Evolutionary conservation across 2,113 vertebrate species (phyloP).

Genomic region (Centropus unirufus): DNA sequence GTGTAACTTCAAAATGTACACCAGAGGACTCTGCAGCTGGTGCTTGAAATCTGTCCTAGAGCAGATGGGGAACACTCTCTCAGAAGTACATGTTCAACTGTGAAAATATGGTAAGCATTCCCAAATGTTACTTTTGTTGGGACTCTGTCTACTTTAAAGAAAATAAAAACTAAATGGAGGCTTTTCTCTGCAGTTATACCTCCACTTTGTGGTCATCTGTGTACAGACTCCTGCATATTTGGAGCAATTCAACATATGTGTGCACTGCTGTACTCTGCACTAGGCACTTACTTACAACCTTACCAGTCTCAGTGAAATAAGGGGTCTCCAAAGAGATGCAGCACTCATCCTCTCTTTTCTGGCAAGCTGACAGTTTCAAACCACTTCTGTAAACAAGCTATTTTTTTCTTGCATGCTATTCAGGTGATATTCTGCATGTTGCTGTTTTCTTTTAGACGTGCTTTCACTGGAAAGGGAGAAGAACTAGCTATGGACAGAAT

Average conservation of each 20-base stretch:
- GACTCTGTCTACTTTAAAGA: not conserved
- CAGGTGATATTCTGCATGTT: not conserved
- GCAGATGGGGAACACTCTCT: slow-evolving; percentile 56
- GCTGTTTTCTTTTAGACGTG: not conserved
- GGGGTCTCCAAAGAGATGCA: not conserved
- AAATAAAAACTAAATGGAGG: not conserved
- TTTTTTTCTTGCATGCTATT: not conserved
- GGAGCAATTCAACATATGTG: not conserved
- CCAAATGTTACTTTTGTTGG: not conserved
- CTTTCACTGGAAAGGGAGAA: not conserved
- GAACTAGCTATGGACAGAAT: not conserved
- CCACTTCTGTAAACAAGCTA: not conserved
- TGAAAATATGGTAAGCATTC: slow-evolving; percentile 18
- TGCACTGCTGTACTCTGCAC: not conserved
- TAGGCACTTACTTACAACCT: not conserved
- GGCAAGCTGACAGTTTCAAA: not conserved
- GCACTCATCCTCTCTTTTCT: not conserved
- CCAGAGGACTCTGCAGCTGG: slow-evolving; percentile 16
- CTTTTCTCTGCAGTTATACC: not conserved
- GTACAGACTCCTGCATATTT: not conserved
- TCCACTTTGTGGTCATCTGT: not conserved
- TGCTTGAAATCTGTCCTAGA: slow-evolving; percentile 38
- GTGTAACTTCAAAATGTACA: not conserved
- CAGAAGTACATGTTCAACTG: slow-evolving; percentile 14
- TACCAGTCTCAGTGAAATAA: not conserved